Conservation (phyloP, 2,113 vertebrate species). For the Myiopsitta monachus region DNA sequence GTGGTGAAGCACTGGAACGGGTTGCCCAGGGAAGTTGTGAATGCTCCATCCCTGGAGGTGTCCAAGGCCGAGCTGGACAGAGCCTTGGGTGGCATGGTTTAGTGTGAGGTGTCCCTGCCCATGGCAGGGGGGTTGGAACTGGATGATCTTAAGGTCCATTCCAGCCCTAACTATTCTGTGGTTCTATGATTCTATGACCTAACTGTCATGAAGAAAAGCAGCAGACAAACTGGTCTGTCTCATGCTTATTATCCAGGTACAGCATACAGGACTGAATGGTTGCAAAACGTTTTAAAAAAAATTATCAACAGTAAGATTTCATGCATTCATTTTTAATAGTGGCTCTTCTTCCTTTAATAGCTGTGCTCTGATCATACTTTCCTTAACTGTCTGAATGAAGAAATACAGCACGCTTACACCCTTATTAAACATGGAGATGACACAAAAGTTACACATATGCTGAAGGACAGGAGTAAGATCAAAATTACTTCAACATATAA, state of each 20-base stretch:
- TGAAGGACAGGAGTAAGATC: background rate
- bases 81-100: no score
- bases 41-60: no score
- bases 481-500: background rate
- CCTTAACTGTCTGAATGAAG: background rate
- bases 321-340: background rate
- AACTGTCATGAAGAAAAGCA: background rate
- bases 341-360: background rate
- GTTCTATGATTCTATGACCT: background rate
- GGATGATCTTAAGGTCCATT: no score
- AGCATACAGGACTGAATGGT: background rate
- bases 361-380: background rate
- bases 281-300: background rate
- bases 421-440: background rate
- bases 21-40: no score
- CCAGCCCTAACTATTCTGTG: no score
- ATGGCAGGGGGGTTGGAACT: no score
- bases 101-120: no score
- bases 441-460: background rate
- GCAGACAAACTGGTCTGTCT: background rate
- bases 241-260: background rate
- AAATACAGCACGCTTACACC: background rate
- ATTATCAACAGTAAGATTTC: background rate
- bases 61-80: no score
- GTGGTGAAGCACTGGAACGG: no score